phyloP scores from a whole-genome alignment of 2,113 vertebrate species.

The Vicugna pacos region DNA sequence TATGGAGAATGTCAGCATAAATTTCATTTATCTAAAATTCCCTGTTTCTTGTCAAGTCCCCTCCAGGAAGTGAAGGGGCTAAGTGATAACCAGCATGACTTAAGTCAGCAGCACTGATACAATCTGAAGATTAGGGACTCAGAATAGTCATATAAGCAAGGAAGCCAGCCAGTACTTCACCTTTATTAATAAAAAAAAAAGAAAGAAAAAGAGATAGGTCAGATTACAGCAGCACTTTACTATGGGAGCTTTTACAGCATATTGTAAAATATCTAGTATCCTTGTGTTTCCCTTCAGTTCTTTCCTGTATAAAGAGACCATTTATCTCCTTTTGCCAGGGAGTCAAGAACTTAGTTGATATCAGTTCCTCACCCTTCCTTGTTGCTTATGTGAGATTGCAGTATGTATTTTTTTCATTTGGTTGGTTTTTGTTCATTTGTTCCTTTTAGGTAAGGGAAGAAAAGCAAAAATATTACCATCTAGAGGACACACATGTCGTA shows the following conservation, averaged over 20 bases:
- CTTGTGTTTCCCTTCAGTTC: not conserved
- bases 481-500: not conserved
- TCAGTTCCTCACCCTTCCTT: not conserved
- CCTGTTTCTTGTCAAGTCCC: not conserved
- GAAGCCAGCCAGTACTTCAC: not conserved
- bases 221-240: slow-evolving; percentile 57
- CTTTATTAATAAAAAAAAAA: slow-evolving; percentile 30
- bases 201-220: not conserved
- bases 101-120: not conserved
- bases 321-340: not conserved
- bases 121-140: slow-evolving; percentile 23
- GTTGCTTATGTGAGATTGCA: not conserved
- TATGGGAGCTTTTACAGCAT: slow-evolving; percentile 6
- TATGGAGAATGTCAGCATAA: not conserved
- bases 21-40: slow-evolving; percentile 27
- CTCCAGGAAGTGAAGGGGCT: not conserved
- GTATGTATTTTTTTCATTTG: not conserved
- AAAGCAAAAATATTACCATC: slow-evolving; percentile 37
- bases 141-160: slow-evolving; percentile 36
- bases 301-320: not conserved
- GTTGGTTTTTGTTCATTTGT: not conserved
- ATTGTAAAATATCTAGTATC: slow-evolving; percentile 53
- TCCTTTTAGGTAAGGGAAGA: slow-evolving; percentile 3
- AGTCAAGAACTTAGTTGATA: not conserved
- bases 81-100: not conserved